Evolutionary conservation across 2,888 invertebrate species (phyloP), one percentile per base, ranked within the genome.

Genomic region (Drosophila gaucha): DNA sequence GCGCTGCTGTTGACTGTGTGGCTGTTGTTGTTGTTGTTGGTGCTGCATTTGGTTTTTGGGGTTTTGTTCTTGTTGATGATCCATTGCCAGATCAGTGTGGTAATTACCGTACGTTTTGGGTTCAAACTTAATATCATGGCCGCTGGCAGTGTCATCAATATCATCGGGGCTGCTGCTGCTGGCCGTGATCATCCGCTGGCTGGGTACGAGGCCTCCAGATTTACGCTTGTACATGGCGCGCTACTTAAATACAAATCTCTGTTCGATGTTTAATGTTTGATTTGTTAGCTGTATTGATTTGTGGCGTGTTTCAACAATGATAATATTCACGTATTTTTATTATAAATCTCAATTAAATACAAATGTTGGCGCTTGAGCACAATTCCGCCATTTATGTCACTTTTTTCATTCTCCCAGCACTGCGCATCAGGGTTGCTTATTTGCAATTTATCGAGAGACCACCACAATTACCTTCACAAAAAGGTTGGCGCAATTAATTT

Each of bases 351-450:
- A 89, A 89, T 85, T 82, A 88, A 89, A 89, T 86, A 79, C 76
- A 65, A 86, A 85, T 86, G 79, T 86, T 84, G 86, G 89, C 83
- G 82, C 89, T 89, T 79, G 85, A 83, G 88, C 80, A 85, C 75
- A 71, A 84, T 78, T 88, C 90, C 90, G 91, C 91, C 91, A 91
- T 91, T 90, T 88, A 80, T 88, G 88, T 89, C 89, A 84, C 83
- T 90, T 91, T 88, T 89, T 89, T 84, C 85, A 82, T 83, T 77
- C 83, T 80, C 73, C 43, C 74, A 74, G 74, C 77, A 72, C 74
- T 74, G 74, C 47, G 67, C 62, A 54, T 28, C 30, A 65, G 59
- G 31, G 70, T 35, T 69, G 70, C 2, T 28, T n/a, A n/a, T 1
- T n/a, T 14, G 0, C 1, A 56, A 66, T 33, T 47, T 18, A 74